phyloP scores from a whole-genome alignment of 1,140 invertebrate species.

The Pachypeltis micranthus region DNA sequence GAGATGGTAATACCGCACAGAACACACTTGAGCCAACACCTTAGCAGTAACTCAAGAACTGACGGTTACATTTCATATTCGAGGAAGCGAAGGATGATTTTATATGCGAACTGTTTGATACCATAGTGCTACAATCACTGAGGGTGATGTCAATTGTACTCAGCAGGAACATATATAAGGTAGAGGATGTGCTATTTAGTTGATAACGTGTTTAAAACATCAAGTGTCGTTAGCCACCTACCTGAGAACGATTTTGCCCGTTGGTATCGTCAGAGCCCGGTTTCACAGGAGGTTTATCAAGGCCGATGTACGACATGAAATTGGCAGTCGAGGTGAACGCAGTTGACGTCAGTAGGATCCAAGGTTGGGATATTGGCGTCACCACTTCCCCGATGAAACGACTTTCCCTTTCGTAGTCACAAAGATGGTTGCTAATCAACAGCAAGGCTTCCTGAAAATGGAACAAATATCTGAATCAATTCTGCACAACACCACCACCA shows the following conservation, averaged over 20 bases:
- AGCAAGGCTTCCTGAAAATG: slow-evolving; percentile 54
- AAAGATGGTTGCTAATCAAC: slow-evolving; percentile 77
- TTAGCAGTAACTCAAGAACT: too few relatives aligned
- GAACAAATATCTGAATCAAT: neutral
- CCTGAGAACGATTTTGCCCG: slow-evolving; percentile 37
- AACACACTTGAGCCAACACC: too few relatives aligned
- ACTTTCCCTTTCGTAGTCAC: slow-evolving; percentile 74
- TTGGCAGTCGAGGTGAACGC: slow-evolving; percentile 48
- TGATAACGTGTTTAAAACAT: too few relatives aligned
- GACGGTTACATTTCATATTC: too few relatives aligned
- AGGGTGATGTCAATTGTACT: too few relatives aligned
- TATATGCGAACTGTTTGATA: too few relatives aligned
- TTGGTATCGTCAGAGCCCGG: slow-evolving; percentile 45
- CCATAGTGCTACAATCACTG: too few relatives aligned
- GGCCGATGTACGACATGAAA: slow-evolving; percentile 64
- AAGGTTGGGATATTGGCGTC: slow-evolving; percentile 45
- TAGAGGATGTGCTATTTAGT: too few relatives aligned
- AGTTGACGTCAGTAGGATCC: slow-evolving; percentile 43
- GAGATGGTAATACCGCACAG: too few relatives aligned
- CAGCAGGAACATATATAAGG: too few relatives aligned
- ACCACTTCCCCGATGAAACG: slow-evolving; percentile 70
- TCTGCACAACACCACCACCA: neutral
- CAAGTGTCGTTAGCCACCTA: too few relatives aligned
- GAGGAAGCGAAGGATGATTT: too few relatives aligned
- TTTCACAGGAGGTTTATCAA: slow-evolving; percentile 55